These are phyloP conservation scores for Drosophila serrata DNA, from an alignment of 1,140 invertebrate genomes.

Conservation along the genomic window DNA sequence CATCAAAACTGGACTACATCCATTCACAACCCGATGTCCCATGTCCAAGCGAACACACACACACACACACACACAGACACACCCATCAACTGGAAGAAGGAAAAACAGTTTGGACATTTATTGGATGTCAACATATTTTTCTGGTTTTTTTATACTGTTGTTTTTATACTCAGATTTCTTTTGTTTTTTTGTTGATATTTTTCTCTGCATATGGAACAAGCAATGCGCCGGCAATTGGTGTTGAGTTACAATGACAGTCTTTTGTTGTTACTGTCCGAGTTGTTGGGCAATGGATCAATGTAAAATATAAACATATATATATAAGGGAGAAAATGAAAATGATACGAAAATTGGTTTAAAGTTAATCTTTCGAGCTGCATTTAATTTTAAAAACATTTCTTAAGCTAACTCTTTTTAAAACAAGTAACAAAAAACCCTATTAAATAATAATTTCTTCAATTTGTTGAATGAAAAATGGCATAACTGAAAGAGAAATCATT, in stretches of 20 bases:
- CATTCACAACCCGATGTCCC: conserved; percentile 13
- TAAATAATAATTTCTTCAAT: conserved; percentile 15
- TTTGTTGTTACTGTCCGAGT: conserved; percentile 42
- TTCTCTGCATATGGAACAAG: conserved; percentile 42
- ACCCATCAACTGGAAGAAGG: conserved; percentile 19
- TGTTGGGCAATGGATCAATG: conserved; percentile 48
- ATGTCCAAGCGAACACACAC: conserved; percentile 10
- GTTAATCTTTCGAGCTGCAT: not conserved
- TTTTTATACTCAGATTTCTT: conserved; percentile 35
- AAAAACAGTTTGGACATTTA: conserved; percentile 62
- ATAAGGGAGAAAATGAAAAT: conserved; percentile 1
- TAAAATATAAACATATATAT: conserved; percentile 1
- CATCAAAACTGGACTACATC: conserved; percentile 44
- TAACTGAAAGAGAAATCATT: conserved; percentile 48
- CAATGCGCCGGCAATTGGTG: conserved; percentile 53
- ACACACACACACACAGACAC: conserved; percentile 21
- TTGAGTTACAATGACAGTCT: conserved; percentile 72
- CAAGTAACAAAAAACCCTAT: not conserved
- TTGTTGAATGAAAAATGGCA: conserved; percentile 7
- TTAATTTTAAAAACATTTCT: not conserved
- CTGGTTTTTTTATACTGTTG: conserved; percentile 31
- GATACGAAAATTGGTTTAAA: not conserved
- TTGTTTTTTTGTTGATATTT: conserved; percentile 22
- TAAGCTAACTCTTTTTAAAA: not conserved
- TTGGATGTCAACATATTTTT: conserved; percentile 79